Evolutionary conservation across 2,888 invertebrate species (phyloP), one percentile per base, ranked within the genome.

Genomic region (Polia nebulosa): DNA sequence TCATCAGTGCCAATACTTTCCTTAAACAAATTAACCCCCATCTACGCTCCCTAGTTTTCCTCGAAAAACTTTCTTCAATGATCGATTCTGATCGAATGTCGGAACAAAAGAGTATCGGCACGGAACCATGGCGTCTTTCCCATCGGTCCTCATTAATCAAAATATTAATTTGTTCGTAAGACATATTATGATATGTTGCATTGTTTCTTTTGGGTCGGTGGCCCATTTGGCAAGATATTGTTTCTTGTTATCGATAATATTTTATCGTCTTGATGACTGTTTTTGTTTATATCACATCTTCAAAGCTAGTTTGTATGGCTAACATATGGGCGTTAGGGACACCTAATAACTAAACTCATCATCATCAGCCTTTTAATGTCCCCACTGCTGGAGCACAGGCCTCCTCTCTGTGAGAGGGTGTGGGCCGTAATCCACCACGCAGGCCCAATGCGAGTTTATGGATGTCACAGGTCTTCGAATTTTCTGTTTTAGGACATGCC

Each of bases 141-240:
- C 29, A 60, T 63, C n/a, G 11, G 9, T 27, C 3, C 27, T 52
- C 57, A 56, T 77, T 77, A 78, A 73, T 78, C 74, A 76, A 27
- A 8, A 36, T 13, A 68, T 61, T 77, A 78, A 69, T 74, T 77
- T 74, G 62, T 78, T 45, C 5, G 49, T 17, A 39, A 39, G 17
- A 7, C 2, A 7, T 39, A 36, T 49, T 57, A 27, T 41, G 41
- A 51, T 60, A 57, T 34, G 63, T 63, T 57, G 52, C 51, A 49
- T 78, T 67, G 32, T 62, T 47, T 56, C n/a, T 13, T 17, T 61
- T 51, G 45, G 47, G 36, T 47, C 25, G 6, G n/a, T 22, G 32
- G 25, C 15, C 13, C 11, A 32, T 71, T 71, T 20, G 44, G 45
- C 32, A 72, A 72, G 27, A 22, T 67, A 53, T 45, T 51, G 32